Base-by-base conservation (phyloP, 2,888 invertebrate genomes). In the Thecophora atra region DNA sequence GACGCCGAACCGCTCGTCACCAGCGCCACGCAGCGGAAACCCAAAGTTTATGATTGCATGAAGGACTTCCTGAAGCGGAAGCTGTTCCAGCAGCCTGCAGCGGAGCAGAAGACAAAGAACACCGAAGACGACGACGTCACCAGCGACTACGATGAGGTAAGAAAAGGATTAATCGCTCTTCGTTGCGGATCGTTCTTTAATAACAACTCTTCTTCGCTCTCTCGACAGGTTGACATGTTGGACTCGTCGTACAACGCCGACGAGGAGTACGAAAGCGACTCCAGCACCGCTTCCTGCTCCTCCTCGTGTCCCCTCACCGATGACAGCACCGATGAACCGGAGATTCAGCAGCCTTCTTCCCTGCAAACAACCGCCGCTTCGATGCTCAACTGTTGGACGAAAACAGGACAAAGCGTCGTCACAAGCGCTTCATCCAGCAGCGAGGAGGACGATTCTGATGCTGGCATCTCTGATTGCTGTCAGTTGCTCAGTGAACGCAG, bases 31-130 rank as follows among this genome's bases (percentile, higher is more conserved):
- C 80, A 79, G 73, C 83, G 82, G 42, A 58, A 26, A 26, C 81
- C 83, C 62, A 85, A 83, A 76, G 82, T 85, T 73, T 85, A 85
- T 71, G 83, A 83, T 74, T 83, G 83, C 78, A 85, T 85, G 85
- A 82, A 82, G 76, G 83, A 82, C 75, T 85, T 85, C 78, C 69
- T 85, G 74, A 80, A 81, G 11, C 82, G 82, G 70, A 85, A 83
- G 78, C 80, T 83, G 24, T 84, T 83, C 44, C 82, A 84, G 13
- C 77, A 72, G 47, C 19, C 65, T n/a, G n/a, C n/a, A 42, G 8
- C 51, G 42, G 30, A 62, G 7, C 28, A 47, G 17, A 2, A n/a
- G 13, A 11, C 13, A 15, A 47, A 28, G 28, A 28, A 7, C 28
- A 47, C 1, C 51, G 73, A 73, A 28, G 82, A 82, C 44, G 79